These are phyloP conservation scores for Habroteleia sp. DNA, from an alignment of 2,888 invertebrate genomes.

Conservation along the genomic window DNA sequence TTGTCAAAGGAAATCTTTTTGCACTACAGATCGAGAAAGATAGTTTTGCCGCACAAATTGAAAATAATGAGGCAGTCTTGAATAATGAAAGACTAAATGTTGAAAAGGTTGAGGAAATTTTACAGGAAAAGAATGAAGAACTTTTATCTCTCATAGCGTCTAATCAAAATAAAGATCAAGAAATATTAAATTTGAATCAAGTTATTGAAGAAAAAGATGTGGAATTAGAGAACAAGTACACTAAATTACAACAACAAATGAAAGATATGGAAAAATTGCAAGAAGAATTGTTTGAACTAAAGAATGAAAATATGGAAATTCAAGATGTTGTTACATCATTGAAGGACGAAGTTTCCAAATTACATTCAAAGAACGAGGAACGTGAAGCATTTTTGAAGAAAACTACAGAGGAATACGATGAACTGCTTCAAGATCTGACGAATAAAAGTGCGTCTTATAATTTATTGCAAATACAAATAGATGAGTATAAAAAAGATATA, in stretches of 20 bases:
- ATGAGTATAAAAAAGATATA: slow-evolving; percentile 53
- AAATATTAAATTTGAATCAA: slow-evolving; percentile 79
- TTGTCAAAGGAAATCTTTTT: slow-evolving; percentile 82
- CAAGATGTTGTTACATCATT: slow-evolving; percentile 82
- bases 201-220: slow-evolving; percentile 82
- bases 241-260: slow-evolving; percentile 69
- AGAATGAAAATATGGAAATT: slow-evolving; percentile 82
- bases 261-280: slow-evolving; percentile 76
- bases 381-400: slow-evolving; percentile 75
- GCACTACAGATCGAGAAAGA: slow-evolving; percentile 81
- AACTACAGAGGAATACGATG: slow-evolving; percentile 84
- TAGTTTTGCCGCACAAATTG: slow-evolving; percentile 68
- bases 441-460: slow-evolving; percentile 81
- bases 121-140: slow-evolving; percentile 77
- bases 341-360: slow-evolving; percentile 67
- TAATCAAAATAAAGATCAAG: too few relatives aligned
- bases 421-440: slow-evolving; percentile 82
- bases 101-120: slow-evolving; percentile 80
- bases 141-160: slow-evolving; percentile 53
- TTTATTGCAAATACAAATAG: slow-evolving; percentile 62
- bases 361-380: slow-evolving; percentile 65
- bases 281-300: slow-evolving; percentile 82
- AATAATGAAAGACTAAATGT: slow-evolving; percentile 80
- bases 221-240: slow-evolving; percentile 72
- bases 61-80: slow-evolving; percentile 67